Base-by-base conservation (phyloP, 2,888 invertebrate species). In the Perizoma flavofasciatum region DNA sequence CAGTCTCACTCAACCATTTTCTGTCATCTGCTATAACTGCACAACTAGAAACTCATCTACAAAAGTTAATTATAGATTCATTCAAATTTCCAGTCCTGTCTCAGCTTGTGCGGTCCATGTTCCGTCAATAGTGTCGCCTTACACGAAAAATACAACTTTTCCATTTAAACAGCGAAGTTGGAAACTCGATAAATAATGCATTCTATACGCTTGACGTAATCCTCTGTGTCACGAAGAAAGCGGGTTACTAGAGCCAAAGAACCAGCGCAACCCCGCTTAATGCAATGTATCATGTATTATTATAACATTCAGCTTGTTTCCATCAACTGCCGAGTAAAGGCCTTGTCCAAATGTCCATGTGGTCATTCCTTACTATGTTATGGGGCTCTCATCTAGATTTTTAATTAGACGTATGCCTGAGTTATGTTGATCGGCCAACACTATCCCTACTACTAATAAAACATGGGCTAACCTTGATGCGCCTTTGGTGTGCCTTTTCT, bases 121-220 rank as follows among this genome's bases (percentile, higher is more conserved):
- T 63, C 50, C 43, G 55, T 58, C 65, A 68, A 55, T 64, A 68
- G 62, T 66, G 64, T 64, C 64, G 49, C 43, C 63, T 66, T 62
- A 63, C 64, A 50, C 55, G 65, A 52, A 37, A 61, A 53, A 55
- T 48, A 53, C 51, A 33, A 68, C 66, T 68, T 68, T 67, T 58
- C 63, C 60, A 63, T 66, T 66, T 65, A 57, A 63, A 63, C 63
- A 39, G 46, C 49, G 48, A 58, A 52, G 49, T 51, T 56, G 48
- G 40, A 46, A 54, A 43, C 59, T 49, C 61, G 57, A 65, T 66
- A 52, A 58, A 62, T 63, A 62, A 63, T 61, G 63, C 56, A 64
- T 68, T 57, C 45, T 46, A 44, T n/a, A 43, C 43, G 49, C 22
- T 55, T 10, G 35, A 48, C 47, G 10, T 46, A 34, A 34, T 8